Percentiles rank a stretch among this genome's conserved stretches.
phyloP scores from a whole-genome alignment of 1,140 invertebrate species.

The Maconellicoccus hirsutus region DNA sequence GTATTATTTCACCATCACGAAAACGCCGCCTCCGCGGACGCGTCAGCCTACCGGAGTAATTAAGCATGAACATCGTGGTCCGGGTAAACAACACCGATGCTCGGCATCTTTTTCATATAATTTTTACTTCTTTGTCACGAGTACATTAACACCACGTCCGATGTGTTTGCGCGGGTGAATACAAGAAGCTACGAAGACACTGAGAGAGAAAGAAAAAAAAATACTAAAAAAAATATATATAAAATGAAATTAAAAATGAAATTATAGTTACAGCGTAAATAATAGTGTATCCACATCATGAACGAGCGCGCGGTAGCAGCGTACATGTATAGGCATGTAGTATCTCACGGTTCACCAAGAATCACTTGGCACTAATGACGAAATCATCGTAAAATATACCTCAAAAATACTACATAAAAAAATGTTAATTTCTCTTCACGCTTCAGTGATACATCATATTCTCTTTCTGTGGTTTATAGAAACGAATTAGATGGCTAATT shows the following conservation, averaged over 20 bases:
- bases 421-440: conserved; percentile 9
- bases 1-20: neutral
- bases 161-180: neutral
- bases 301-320: neutral
- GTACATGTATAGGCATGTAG: neutral
- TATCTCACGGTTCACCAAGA: conserved; percentile 7
- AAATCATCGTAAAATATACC: conserved; percentile 4
- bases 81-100: neutral
- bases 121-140: conserved; percentile 9
- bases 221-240: neutral
- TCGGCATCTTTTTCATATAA: conserved; percentile 4
- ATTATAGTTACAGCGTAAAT: conserved; percentile 9
- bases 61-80: neutral
- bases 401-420: neutral
- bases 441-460: conserved; percentile 9
- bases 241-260: conserved; percentile 10
- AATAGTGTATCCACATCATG: conserved; percentile 3
- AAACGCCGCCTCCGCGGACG: too few relatives aligned
- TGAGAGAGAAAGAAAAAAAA: neutral
- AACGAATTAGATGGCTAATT: conserved; percentile 9
- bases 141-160: neutral
- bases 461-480: neutral
- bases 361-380: conserved; percentile 4
- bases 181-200: too few relatives aligned
- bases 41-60: neutral